Evolutionary conservation across 1,140 invertebrate genomes (phyloP).

Genomic region (Drosophila insularis): DNA sequence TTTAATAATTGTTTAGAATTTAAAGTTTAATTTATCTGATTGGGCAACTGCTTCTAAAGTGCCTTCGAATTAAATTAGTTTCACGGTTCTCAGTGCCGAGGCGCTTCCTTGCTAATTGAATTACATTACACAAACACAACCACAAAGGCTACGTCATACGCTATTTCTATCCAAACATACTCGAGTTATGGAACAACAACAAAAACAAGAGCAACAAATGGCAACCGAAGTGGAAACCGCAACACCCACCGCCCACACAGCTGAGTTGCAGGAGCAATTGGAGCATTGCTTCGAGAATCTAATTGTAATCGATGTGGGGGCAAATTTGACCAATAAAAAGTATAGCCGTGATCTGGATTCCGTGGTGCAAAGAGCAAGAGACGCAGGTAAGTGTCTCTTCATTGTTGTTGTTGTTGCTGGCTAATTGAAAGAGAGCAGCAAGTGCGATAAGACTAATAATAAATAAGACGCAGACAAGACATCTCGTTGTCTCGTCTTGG

Average conservation of each 20-base stretch:
- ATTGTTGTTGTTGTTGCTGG: conserved; percentile 6
- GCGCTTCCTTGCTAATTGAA: conserved; percentile 74
- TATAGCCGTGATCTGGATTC: conserved; percentile 95
- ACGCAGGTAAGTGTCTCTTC: conserved; percentile 87
- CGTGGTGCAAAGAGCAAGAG: conserved; percentile 95
- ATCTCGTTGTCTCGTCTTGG: conserved; percentile 43
- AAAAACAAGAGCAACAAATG: conserved; percentile 56
- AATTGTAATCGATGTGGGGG: conserved; percentile 95
- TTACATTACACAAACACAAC: conserved; percentile 54
- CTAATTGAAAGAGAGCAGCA: conserved; percentile 33
- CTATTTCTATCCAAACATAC: conserved; percentile 67
- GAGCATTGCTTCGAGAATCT: conserved; percentile 90
- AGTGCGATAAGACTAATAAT: conserved; percentile 45
- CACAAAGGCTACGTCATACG: conserved; percentile 71
- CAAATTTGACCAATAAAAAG: conserved; percentile 97
- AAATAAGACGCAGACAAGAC: conserved; percentile 32
- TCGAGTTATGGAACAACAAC: conserved; percentile 61
- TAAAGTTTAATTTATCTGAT: conserved; percentile 51
- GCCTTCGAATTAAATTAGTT: conserved; percentile 33
- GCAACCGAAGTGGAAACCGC: conserved; percentile 31
- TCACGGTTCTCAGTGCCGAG: conserved; percentile 51
- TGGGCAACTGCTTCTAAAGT: conserved; percentile 58
- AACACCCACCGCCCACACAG: conserved; percentile 28
- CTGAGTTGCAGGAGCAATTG: conserved; percentile 57
- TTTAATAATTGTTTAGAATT: conserved; percentile 59